phyloP scores from a whole-genome alignment of 2,113 vertebrate species.

The Psophia crepitans region DNA sequence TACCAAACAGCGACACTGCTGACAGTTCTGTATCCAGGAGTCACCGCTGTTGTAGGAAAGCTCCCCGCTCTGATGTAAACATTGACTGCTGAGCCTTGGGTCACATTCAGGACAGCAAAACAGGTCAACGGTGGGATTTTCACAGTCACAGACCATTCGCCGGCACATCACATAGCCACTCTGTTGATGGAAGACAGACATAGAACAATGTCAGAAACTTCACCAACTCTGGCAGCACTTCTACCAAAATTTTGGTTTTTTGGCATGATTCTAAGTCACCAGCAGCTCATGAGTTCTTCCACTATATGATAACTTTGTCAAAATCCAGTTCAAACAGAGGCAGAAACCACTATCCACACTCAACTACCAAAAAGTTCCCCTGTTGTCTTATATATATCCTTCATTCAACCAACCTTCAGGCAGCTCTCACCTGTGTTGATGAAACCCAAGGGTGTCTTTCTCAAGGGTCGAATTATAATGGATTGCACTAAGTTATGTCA shows the following conservation, averaged over 20 bases:
- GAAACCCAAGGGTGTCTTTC: background rate
- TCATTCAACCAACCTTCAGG: background rate
- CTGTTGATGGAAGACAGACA: conserved; percentile 66
- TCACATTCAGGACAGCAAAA: conserved; percentile 98
- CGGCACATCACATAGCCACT: conserved; percentile 93
- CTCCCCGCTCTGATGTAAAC: conserved; percentile 92
- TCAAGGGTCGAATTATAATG: background rate
- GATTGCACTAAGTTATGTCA: background rate
- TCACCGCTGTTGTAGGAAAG: conserved; percentile 91
- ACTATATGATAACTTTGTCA: background rate
- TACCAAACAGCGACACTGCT: conserved; percentile 96
- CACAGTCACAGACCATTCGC: conserved; percentile 97
- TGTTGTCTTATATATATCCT: background rate
- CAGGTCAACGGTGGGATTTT: conserved; percentile 95
- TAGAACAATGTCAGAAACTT: background rate
- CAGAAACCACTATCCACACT: background rate
- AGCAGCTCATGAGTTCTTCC: background rate
- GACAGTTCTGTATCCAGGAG: conserved; percentile 95
- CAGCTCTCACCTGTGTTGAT: background rate
- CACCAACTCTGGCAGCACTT: background rate
- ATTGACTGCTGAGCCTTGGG: conserved; percentile 91
- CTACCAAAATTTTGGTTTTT: background rate
- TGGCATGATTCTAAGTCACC: background rate
- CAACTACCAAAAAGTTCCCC: background rate
- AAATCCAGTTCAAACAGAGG: background rate